Evolutionary conservation across 2,797 vertebrate species (phyloP).

Genomic region (Gallinago nigripennis): DNA sequence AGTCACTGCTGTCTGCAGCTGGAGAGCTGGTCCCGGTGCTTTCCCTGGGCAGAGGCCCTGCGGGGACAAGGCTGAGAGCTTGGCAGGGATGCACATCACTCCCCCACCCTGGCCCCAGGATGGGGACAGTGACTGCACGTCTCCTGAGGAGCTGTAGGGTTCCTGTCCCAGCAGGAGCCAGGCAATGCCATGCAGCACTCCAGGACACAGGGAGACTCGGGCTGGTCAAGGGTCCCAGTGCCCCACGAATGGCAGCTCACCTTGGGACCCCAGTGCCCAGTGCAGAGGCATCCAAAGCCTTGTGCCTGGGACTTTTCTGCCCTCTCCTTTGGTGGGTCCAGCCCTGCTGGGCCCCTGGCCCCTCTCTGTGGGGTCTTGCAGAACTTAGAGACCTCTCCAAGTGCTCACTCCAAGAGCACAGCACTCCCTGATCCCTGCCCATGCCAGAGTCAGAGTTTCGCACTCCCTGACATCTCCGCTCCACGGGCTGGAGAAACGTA

Average conservation of each 20-base stretch:
- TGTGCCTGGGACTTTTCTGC: not conserved
- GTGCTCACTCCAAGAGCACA: accelerated
- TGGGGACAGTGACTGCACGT: accelerated
- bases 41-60: not conserved
- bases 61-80: not conserved
- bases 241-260: accelerated
- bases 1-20: not conserved
- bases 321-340: not conserved
- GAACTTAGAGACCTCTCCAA: not conserved
- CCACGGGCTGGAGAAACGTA: not conserved
- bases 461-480: not conserved
- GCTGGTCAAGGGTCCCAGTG: not conserved
- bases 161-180: not conserved
- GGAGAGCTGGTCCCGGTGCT: accelerated
- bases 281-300: not conserved
- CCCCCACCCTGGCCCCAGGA: not conserved
- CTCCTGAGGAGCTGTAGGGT: not conserved
- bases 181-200: not conserved
- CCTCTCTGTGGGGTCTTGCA: not conserved
- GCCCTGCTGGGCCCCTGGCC: not conserved
- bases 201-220: accelerated
- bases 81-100: not conserved
- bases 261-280: accelerated
- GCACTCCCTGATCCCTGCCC: not conserved
- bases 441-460: not conserved